These are phyloP conservation scores for Acrobasis repandana DNA, from an alignment of 2,888 invertebrate species.

Conservation along the genomic window DNA sequence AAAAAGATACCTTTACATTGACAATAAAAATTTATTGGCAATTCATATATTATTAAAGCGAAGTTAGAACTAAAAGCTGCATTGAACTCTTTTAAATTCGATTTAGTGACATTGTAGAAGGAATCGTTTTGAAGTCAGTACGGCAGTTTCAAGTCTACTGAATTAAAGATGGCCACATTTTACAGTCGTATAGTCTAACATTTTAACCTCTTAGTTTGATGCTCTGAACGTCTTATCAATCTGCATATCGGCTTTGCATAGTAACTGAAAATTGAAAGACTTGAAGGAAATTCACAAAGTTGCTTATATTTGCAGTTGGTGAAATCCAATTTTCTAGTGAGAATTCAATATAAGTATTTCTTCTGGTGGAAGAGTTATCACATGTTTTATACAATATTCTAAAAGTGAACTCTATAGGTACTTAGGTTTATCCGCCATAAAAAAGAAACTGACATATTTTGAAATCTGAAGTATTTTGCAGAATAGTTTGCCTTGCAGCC, in stretches of 20 bases:
- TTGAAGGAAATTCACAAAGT: background rate
- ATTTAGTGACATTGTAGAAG: constrained; percentile 21
- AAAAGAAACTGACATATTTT: too few relatives aligned
- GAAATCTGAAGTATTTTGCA: too few relatives aligned
- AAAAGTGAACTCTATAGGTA: too few relatives aligned
- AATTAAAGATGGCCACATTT: constrained; percentile 22
- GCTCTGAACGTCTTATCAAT: constrained; percentile 16
- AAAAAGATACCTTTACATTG: background rate
- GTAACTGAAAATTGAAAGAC: constrained; percentile 6
- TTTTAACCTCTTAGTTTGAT: constrained; percentile 17
- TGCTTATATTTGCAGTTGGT: background rate
- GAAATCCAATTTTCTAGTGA: too few relatives aligned
- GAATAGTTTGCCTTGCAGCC: too few relatives aligned
- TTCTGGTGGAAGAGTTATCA: too few relatives aligned
- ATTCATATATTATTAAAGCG: background rate
- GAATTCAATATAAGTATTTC: too few relatives aligned
- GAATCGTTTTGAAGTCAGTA: constrained; percentile 18
- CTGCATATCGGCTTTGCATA: constrained; percentile 12
- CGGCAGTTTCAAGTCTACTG: constrained; percentile 15
- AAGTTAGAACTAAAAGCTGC: background rate
- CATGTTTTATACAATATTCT: too few relatives aligned
- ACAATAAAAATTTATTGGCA: background rate
- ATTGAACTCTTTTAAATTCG: constrained; percentile 10
- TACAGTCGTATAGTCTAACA: constrained; percentile 17
- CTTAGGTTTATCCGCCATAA: too few relatives aligned